Evolutionary conservation across 2,113 vertebrate genomes (phyloP).

Genomic region (Picathartes gymnocephalus): DNA sequence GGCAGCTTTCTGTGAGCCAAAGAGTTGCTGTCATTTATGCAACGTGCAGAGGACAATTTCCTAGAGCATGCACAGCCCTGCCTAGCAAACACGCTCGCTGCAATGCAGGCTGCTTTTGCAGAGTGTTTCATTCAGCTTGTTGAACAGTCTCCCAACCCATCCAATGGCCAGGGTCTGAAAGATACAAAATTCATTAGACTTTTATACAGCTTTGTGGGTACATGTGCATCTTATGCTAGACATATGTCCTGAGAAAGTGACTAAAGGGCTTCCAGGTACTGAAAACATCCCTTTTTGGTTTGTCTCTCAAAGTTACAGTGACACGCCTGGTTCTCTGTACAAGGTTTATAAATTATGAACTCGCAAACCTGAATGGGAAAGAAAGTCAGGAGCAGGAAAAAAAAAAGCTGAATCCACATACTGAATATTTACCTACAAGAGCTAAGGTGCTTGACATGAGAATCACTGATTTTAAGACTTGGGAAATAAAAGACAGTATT

Average conservation of each 20-base stretch:
- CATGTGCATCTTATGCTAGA: not conserved
- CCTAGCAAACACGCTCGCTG: not conserved
- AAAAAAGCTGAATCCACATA: not conserved
- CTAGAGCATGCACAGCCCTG: not conserved
- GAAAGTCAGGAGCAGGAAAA: not conserved
- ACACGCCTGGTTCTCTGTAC: not conserved
- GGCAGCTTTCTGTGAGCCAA: not conserved
- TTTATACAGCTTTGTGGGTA: not conserved
- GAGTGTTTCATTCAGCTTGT: not conserved
- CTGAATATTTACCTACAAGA: not conserved
- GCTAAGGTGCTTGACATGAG: not conserved
- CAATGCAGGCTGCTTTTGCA: not conserved
- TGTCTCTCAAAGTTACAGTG: not conserved
- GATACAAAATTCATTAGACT: not conserved
- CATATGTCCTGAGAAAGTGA: not conserved
- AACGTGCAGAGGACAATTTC: not conserved
- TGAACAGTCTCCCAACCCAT: not conserved
- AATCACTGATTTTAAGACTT: not conserved
- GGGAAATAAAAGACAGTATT: not conserved
- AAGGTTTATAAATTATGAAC: not conserved
- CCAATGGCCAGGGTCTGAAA: not conserved
- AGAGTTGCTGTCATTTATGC: not conserved
- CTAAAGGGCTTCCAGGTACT: not conserved
- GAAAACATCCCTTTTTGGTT: not conserved
- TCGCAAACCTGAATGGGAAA: not conserved